Evolutionary conservation across 1,140 invertebrate genomes (phyloP), one percentile per base, ranked within the genome.

Genomic region (Tribolium castaneum): DNA sequence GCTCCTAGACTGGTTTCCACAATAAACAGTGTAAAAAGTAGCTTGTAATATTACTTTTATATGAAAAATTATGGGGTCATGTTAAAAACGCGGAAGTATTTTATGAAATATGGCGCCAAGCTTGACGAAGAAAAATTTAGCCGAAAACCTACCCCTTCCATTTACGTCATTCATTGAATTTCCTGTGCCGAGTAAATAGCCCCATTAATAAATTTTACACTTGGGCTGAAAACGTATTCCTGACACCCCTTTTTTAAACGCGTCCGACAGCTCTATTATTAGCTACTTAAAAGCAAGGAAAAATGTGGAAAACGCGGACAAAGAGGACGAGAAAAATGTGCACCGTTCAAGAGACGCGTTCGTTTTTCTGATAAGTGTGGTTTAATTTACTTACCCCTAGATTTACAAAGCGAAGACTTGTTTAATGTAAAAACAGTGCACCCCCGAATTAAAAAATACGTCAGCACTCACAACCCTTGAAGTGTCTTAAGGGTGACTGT

Each of bases 401-500:
- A 66, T 66, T 66, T 66, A 66, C 59, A 12, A 35, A 62, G 56
- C 12, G 22, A 34, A 4, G 59, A 30, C 34, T 35, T 66, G 12
- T 25, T n/a, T 30, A 66, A 66, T 35, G 59, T 52, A 77, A 77
- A 50, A 77, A 71, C 30, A 62, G 34, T 52, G 3, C 45, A 77
- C 66, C 62, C 66, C 51, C 66, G 25, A 77, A 71, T 56, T 45
- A 14, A 54, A 22, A 62, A 70, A 30, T 71, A 71, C 66, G 70
- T 70, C 35, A 71, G 12, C 70, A 34, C 16, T 71, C 54, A 25
- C 59, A 54, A 71, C 52, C 52, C 70, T 34, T 35, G 75, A 71
- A 54, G 39, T 71, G 19, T 54, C 71, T 77, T 50, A 78, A 59
- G 71, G 71, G 45, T 71, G 76, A 54, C 54, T 71, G 12, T 50